Conservation (phyloP, 1,140 invertebrate species). For the Drosophila jambulina region DNA sequence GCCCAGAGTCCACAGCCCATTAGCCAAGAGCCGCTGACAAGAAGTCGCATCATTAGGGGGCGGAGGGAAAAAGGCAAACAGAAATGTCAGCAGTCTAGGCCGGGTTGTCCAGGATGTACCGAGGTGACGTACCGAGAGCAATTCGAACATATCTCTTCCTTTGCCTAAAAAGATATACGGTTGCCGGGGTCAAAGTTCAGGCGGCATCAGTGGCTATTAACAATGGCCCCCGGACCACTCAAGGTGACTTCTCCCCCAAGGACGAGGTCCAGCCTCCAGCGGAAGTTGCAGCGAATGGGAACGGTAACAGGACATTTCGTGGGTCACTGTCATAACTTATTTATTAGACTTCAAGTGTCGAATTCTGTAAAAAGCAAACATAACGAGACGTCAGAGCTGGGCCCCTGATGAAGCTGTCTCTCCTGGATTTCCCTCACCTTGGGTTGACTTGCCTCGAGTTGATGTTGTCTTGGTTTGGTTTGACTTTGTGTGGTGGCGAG, state of each 20-base stretch:
- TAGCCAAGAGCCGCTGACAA: slow-evolving; percentile 13
- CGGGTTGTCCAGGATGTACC: slow-evolving; percentile 15
- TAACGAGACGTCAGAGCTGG: slow-evolving; percentile 21
- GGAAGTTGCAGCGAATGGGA: slow-evolving; percentile 1
- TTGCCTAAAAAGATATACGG: slow-evolving; percentile 7
- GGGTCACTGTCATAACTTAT: slow-evolving; percentile 65
- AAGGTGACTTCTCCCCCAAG: slow-evolving; percentile 1
- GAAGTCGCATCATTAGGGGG: slow-evolving; percentile 52
- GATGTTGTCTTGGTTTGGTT: slow-evolving; percentile 12
- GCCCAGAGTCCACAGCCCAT: not conserved
- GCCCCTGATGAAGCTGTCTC: slow-evolving; percentile 5
- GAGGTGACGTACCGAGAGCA: slow-evolving; percentile 1
- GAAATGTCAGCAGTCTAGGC: slow-evolving; percentile 20
- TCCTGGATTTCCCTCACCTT: not conserved
- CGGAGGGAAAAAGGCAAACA: not conserved
- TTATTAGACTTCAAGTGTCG: slow-evolving; percentile 73
- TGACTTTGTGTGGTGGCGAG: not conserved
- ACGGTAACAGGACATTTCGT: slow-evolving; percentile 40
- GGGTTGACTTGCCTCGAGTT: not conserved
- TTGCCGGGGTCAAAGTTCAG: slow-evolving; percentile 5
- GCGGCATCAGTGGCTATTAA: slow-evolving; percentile 42
- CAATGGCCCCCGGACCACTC: slow-evolving; percentile 18
- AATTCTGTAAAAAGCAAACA: slow-evolving; percentile 62
- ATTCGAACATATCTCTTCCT: slow-evolving; percentile 19
- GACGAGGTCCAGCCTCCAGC: not conserved